phyloP scores from a whole-genome alignment of 2,888 invertebrate genomes.

The Cheilosia soror region DNA sequence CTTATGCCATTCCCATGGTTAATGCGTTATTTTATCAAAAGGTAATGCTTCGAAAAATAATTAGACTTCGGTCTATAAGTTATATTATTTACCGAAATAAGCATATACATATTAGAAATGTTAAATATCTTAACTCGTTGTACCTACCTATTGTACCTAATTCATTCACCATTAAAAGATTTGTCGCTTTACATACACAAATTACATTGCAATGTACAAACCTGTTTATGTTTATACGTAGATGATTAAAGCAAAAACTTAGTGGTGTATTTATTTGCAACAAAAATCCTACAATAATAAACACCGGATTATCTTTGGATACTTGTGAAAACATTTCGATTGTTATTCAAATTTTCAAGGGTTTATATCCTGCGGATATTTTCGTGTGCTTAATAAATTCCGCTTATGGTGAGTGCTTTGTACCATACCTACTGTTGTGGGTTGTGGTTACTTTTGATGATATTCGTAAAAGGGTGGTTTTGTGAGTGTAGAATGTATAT shows the following conservation, averaged over 20 bases:
- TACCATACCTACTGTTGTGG: not conserved
- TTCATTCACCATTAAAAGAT: slow-evolving; percentile 34
- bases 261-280: slow-evolving; percentile 44
- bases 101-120: not conserved
- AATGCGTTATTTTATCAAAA: too few species aligned
- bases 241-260: slow-evolving; percentile 33
- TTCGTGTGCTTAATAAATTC: slow-evolving; percentile 52
- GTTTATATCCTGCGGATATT: slow-evolving; percentile 60
- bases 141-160: not conserved
- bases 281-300: slow-evolving; percentile 61
- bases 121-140: not conserved
- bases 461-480: slow-evolving; percentile 17
- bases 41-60: too few species aligned
- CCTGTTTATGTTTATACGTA: not conserved
- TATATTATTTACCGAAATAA: too few species aligned
- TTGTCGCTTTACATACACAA: slow-evolving; percentile 29
- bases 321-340: slow-evolving; percentile 62
- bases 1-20: too few species aligned
- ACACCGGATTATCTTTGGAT: slow-evolving; percentile 57
- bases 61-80: too few species aligned
- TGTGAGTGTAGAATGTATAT: not conserved
- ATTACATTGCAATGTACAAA: slow-evolving; percentile 2
- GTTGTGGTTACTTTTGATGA: slow-evolving; percentile 37
- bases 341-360: slow-evolving; percentile 48
- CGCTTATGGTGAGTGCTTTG: slow-evolving; percentile 35